These are phyloP conservation scores for Branchipolynoe longqiensis DNA, from an alignment of 2,888 invertebrate genomes.

Conservation along the genomic window DNA sequence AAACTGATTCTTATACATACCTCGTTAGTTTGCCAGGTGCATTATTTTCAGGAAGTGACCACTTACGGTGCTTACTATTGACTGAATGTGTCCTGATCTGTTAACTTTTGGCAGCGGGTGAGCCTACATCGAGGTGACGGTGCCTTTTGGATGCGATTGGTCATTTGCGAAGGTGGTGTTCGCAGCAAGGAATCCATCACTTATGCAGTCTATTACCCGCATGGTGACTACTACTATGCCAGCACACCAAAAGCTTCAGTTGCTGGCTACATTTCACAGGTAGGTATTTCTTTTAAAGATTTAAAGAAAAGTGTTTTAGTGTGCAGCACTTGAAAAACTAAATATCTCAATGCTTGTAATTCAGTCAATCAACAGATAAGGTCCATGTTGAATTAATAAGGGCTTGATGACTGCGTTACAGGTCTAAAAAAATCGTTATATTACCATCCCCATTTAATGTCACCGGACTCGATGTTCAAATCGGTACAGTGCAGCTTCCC, in stretches of 20 bases:
- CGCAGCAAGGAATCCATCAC: not conserved
- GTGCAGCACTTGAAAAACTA: not conserved
- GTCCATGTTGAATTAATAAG: no score
- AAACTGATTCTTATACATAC: no score
- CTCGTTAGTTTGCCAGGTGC: no score
- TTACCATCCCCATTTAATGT: no score
- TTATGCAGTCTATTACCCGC: conserved; percentile 10
- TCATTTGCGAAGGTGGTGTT: not conserved
- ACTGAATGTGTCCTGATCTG: not conserved
- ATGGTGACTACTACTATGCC: conserved; percentile 7
- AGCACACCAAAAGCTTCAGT: not conserved
- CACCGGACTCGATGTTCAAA: no score
- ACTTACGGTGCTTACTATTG: no score
- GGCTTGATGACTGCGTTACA: no score
- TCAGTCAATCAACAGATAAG: no score
- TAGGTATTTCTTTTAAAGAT: not conserved
- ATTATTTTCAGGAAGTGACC: no score
- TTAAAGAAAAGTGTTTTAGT: not conserved
- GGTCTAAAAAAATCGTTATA: no score
- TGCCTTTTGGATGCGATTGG: not conserved
- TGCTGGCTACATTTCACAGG: not conserved
- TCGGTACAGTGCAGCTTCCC: no score
- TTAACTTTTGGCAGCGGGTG: not conserved
- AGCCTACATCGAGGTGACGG: conserved; percentile 1
- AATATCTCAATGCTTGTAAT: no score